Evolutionary conservation across 2,888 invertebrate species (phyloP).

Genomic region (Enoplolaimus lenunculus): DNA sequence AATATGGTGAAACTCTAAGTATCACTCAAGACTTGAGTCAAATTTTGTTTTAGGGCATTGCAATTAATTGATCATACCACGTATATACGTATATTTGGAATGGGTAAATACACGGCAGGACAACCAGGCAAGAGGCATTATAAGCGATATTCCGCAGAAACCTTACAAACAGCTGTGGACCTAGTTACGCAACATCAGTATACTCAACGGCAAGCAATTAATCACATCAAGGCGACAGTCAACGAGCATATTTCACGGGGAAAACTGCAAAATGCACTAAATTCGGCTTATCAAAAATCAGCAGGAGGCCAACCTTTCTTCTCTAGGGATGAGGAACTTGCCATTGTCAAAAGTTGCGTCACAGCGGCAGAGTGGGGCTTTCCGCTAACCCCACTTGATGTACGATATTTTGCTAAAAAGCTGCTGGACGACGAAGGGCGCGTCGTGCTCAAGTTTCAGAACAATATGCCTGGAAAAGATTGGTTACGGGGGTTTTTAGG

Average conservation of each 20-base stretch:
- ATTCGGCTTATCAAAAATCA: not conserved
- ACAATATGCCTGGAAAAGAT: too few relatives aligned
- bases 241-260: not conserved
- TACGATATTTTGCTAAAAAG: not conserved
- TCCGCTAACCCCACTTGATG: too few relatives aligned
- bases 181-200: not conserved
- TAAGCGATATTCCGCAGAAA: not conserved
- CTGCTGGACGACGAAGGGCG: not conserved
- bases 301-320: not conserved
- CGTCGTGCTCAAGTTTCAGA: not conserved
- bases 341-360: not conserved
- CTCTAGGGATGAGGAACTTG: not conserved
- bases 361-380: too few relatives aligned
- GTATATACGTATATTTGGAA: not conserved
- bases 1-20: too few relatives aligned
- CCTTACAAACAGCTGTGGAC: not conserved
- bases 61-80: too few relatives aligned
- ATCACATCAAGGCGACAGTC: not conserved
- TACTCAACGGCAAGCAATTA: not conserved
- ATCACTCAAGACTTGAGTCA: too few relatives aligned
- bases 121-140: not conserved
- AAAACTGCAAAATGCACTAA: not conserved
- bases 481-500: too few relatives aligned
- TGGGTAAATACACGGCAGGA: not conserved
- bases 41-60: too few relatives aligned